Evolutionary conservation across 2,113 vertebrate genomes (phyloP).

Genomic region (Aptenodytes patagonicus): DNA sequence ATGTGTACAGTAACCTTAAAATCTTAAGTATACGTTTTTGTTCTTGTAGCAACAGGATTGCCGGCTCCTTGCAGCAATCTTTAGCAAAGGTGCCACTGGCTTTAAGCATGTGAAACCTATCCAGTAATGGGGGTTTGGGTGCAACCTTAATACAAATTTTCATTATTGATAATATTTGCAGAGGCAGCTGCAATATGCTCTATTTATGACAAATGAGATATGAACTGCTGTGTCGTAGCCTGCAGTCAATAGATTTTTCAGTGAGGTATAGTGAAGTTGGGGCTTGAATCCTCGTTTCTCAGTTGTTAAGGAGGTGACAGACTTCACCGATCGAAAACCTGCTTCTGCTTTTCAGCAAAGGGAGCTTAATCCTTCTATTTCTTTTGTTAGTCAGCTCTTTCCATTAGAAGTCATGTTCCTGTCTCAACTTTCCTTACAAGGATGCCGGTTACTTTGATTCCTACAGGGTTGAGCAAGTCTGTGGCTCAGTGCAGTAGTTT

Average conservation of each 20-base stretch:
- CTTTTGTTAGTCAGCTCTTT: background rate
- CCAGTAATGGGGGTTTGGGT: background rate
- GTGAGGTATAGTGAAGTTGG: background rate
- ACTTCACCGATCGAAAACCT: background rate
- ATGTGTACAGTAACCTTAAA: background rate
- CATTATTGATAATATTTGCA: background rate
- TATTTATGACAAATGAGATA: background rate
- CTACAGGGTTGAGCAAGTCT: background rate
- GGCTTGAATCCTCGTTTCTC: background rate
- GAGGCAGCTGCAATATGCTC: background rate
- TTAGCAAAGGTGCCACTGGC: background rate
- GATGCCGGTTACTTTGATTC: background rate
- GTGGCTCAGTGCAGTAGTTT: background rate
- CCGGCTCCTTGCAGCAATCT: background rate
- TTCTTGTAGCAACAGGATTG: background rate
- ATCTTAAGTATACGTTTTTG: background rate
- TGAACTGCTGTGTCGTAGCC: background rate
- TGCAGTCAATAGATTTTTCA: background rate
- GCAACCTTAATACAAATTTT: background rate
- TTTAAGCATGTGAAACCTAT: background rate
- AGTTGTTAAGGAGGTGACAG: background rate
- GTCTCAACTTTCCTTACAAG: background rate
- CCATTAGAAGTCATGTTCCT: slow-evolving; percentile 11
- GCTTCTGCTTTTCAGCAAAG: background rate
- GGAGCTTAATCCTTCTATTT: background rate